These are phyloP conservation scores for Xenopus tropicalis DNA, from an alignment of 2,113 vertebrate genomes.

Conservation along the genomic window DNA sequence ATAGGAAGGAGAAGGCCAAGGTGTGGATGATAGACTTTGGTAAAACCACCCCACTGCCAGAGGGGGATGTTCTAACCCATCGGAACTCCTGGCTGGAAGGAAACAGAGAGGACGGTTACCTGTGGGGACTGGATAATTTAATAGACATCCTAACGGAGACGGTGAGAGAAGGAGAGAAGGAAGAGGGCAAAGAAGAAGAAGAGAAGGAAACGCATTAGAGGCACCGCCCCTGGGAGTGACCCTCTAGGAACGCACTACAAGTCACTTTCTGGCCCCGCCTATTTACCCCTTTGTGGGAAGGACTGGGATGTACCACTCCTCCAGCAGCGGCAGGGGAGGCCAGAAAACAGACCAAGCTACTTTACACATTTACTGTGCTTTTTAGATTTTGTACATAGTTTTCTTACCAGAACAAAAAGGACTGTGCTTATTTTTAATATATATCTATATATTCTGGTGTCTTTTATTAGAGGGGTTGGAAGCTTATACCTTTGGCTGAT, in stretches of 20 bases:
- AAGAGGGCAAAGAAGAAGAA: background rate
- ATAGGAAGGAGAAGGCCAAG: conserved; percentile 87
- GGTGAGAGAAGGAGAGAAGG: conserved; percentile 46
- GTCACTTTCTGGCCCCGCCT: conserved; percentile 54
- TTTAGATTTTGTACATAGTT: conserved; percentile 54
- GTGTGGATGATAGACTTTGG: conserved; percentile 99
- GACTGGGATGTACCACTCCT: too few relatives aligned
- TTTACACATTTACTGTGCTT: conserved; percentile 47
- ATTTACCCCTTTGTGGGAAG: too few relatives aligned
- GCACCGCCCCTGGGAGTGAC: conserved; percentile 52
- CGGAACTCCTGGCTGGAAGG: conserved; percentile 84
- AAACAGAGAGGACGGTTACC: conserved; percentile 95
- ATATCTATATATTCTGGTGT: too few relatives aligned
- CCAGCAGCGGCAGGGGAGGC: too few relatives aligned
- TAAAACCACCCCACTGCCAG: conserved; percentile 88
- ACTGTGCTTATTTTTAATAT: background rate
- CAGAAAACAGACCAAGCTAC: conserved; percentile 2
- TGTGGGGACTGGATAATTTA: conserved; percentile 89
- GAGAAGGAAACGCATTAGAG: conserved; percentile 55
- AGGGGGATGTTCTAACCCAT: conserved; percentile 84
- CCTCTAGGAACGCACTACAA: conserved; percentile 64
- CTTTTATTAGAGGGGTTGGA: too few relatives aligned
- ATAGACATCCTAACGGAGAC: conserved; percentile 84
- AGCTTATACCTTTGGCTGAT: too few relatives aligned
- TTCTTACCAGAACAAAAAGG: conserved; percentile 50